Evolutionary conservation across 2,888 invertebrate species (phyloP), one percentile per base, ranked within the genome.

Genomic region (Sinotaia quadrata): DNA sequence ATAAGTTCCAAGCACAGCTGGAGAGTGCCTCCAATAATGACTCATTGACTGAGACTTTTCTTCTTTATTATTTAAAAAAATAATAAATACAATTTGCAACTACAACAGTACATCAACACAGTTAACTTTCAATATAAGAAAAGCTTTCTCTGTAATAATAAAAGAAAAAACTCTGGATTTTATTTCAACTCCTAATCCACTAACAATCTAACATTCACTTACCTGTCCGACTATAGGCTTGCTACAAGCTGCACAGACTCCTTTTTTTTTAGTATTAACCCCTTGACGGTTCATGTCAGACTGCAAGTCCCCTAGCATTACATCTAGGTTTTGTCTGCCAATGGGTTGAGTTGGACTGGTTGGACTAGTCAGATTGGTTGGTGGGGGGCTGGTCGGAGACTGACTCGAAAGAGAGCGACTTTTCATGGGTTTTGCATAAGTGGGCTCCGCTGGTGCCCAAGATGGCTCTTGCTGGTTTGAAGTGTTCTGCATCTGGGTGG

Each of bases 261-360:
- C 98, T 91, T 99, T 98, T 89, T 98, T 97, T 83, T 97, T 96
- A 75, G 98, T 98, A 89, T 94, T 97, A 76, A 98, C 96, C 90
- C 98, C 98, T 92, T 98, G 98, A 88, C 96, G 94, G 90, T 94
- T 96, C 97, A 98, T 97, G 91, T 98, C 97, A 88, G 95, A 95
- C 88, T 97, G 96, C 71, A 91, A 83, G 75, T 88, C 95, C 81
- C 96, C 96, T 89, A 97, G 93, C 96, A 97, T 97, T 89, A 93
- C 93, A 90, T 95, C 91, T 90, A 94, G 91, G 89, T 71, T 74
- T 54, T 71, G 67, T 8, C 65, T 67, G 37, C 65, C 62, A 12
- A 44, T 54, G 4, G 58, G 57, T 36, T 36, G 56, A 5, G n/a
- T 41, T 33, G 62, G 77, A 21, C 60, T 51, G 21, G 37, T 47